Conservation (phyloP, 2,888 invertebrate genomes). For the Eurois occulta region DNA sequence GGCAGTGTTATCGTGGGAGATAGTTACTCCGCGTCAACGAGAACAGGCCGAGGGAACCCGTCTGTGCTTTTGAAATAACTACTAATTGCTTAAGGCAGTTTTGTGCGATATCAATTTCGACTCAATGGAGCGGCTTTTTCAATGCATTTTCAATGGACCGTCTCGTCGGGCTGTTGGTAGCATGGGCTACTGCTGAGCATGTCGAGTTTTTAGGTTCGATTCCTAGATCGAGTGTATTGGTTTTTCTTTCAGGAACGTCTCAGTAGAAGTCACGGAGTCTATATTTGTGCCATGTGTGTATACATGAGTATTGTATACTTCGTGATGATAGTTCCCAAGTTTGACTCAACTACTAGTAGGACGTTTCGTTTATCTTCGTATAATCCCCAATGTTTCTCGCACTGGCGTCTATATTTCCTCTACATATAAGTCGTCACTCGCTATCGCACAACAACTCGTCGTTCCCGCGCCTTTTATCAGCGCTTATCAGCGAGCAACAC, state of each 20-base stretch:
- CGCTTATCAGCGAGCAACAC: conserved; percentile 15
- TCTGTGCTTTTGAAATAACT: conserved; percentile 39
- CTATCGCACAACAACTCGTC: conserved; percentile 29
- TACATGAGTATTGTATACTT: not conserved
- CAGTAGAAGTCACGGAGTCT: not conserved
- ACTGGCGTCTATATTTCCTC: conserved; percentile 6
- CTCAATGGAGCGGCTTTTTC: not conserved
- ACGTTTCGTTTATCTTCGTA: not conserved
- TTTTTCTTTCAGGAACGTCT: too few relatives aligned
- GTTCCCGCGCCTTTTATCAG: conserved; percentile 21
- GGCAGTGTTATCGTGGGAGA: conserved; percentile 30
- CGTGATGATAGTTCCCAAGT: not conserved
- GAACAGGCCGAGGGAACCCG: conserved; percentile 17
- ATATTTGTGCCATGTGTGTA: not conserved
- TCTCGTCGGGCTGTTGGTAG: not conserved
- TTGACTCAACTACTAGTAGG: not conserved
- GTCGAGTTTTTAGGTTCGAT: not conserved
- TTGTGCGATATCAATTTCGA: not conserved
- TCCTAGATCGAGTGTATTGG: not conserved
- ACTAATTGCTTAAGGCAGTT: conserved; percentile 7
- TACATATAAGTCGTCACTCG: conserved; percentile 26
- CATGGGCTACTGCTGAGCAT: not conserved
- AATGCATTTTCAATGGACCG: not conserved
- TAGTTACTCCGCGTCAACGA: conserved; percentile 26
- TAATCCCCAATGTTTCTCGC: conserved; percentile 12